Percentiles rank a stretch among this genome's conserved stretches.
phyloP scores from a whole-genome alignment of 2,888 invertebrate species.

The Phengaris arion region DNA sequence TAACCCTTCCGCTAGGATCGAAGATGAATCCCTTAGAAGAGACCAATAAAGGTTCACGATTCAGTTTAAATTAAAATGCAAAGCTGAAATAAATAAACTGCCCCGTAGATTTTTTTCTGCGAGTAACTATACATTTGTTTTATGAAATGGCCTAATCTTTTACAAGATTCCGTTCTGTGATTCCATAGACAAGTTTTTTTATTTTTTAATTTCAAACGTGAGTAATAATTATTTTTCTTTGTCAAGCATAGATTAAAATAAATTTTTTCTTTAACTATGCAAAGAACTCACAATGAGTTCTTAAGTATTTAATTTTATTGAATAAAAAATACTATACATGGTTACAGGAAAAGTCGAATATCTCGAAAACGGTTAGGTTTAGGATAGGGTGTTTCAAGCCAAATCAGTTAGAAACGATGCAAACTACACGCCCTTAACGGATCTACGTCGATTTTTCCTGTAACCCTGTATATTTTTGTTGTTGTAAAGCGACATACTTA shows the following conservation, averaged over 20 bases:
- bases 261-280: neutral
- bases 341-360: too few species aligned
- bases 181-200: slow-evolving; percentile 72
- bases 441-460: too few species aligned
- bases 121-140: slow-evolving; percentile 81
- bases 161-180: slow-evolving; percentile 80
- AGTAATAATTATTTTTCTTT: slow-evolving; percentile 52
- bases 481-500: too few species aligned
- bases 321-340: too few species aligned
- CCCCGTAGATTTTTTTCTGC: slow-evolving; percentile 79
- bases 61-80: slow-evolving; percentile 78
- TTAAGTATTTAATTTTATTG: too few species aligned
- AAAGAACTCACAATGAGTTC: neutral
- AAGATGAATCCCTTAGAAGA: slow-evolving; percentile 72
- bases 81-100: slow-evolving; percentile 80
- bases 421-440: too few species aligned
- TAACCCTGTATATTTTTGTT: too few species aligned
- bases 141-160: slow-evolving; percentile 81
- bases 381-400: too few species aligned
- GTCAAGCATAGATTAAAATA: slow-evolving; percentile 48
- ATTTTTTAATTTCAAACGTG: slow-evolving; percentile 69
- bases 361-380: too few species aligned
- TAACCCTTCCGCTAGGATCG: slow-evolving; percentile 75
- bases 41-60: slow-evolving; percentile 73
- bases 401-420: too few species aligned